Base-by-base conservation (phyloP, 2,888 invertebrate species). In the Athrips mouffetella region DNA sequence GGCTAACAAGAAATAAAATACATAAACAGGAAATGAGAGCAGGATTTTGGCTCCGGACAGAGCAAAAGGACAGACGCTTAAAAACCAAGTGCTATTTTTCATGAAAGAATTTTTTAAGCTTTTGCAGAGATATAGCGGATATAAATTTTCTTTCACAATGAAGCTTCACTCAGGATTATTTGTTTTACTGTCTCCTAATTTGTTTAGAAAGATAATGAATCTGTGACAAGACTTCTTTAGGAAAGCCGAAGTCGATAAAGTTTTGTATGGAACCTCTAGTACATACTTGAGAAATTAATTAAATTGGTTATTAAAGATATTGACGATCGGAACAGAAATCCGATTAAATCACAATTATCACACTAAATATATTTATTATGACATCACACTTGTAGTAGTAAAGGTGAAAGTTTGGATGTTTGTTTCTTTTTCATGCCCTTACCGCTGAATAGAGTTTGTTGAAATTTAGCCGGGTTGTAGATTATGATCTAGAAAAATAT, bases 21-120 rank as follows among this genome's bases (percentile, higher is more conserved):
- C 64, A 66, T 64, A 64, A 67, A 67, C 50, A 61, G 49, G 61
- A 65, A 67, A 67, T 62, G 58, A 42, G 29, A 42, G 8, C 29
- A 18, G 29, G 42, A 42, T 42, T 42, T 63, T 62, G 63, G 60
- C 63, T 50, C 53, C 53, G 48, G 51, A 51, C 49, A 50, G 54
- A n/a, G n/a, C n/a, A n/a, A 57, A 59, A 61, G 48, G 58, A 60
- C 57, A 60, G 55, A 52, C 51, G 53, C 53, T 57, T 55, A 64
- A 66, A 65, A 69, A 68, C 59, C 58, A 59, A 66, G 60, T 63
- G 68, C 63, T 70, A 76, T 76, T 76, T 76, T 72, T 63, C 61
- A 54, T 58, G 54, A 72, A 67, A 57, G 60, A 64, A 68, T 70
- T 66, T 53, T 55, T 62, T 59, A 52, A 54, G 53, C 56, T 54